Conservation (phyloP, 2,797 vertebrate species). For the Argya squamiceps region DNA sequence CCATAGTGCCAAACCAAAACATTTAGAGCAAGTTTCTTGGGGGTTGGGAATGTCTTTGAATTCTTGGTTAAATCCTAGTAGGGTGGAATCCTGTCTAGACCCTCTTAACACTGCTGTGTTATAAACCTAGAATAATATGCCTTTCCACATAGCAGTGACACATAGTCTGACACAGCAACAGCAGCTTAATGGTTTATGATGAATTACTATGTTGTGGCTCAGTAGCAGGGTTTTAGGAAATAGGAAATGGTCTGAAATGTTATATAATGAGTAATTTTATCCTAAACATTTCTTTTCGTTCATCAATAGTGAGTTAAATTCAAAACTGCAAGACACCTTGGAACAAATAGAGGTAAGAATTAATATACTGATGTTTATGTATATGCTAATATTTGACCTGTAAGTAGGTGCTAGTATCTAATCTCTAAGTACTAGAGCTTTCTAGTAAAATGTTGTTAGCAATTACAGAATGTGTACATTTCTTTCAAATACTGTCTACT, state of each 20-base stretch:
- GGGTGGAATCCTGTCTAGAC: not conserved
- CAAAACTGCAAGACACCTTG: slow-evolving; percentile 96
- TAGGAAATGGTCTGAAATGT: not conserved
- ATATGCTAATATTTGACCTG: not conserved
- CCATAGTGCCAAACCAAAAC: not conserved
- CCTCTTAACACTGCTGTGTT: not conserved
- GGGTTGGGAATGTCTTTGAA: not conserved
- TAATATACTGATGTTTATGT: not conserved
- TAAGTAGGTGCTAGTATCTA: not conserved
- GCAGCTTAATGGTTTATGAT: not conserved
- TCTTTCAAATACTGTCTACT: not conserved
- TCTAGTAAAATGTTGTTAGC: not conserved
- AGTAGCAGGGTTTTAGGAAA: not conserved
- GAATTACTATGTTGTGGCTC: not conserved
- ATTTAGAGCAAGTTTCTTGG: not conserved
- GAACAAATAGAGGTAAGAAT: slow-evolving; percentile 96
- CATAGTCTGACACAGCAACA: not conserved
- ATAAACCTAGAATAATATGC: not conserved
- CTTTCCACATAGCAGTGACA: not conserved
- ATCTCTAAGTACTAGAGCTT: not conserved
- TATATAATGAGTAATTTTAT: not conserved
- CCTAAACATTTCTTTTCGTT: not conserved
- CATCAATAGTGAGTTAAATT: slow-evolving; percentile 89
- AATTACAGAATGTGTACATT: not conserved
- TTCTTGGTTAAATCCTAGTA: not conserved